These are phyloP conservation scores for Ormyrus rosae DNA, from an alignment of 2,888 invertebrate genomes.

Conservation along the genomic window DNA sequence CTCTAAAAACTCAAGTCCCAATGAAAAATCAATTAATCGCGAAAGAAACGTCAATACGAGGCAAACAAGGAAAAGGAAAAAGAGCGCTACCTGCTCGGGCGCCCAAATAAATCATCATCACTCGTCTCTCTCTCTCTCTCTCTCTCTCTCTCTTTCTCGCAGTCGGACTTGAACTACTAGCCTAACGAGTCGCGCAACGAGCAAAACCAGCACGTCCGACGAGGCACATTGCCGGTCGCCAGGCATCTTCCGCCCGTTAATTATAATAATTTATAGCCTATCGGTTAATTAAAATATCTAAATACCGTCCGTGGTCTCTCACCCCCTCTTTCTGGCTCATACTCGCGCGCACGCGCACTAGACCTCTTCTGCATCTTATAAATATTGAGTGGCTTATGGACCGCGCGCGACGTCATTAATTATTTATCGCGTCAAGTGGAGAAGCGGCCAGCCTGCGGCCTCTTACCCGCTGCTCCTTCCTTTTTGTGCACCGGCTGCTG, in stretches of 20 bases:
- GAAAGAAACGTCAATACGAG: constrained; percentile 22
- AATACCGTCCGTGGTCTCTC: constrained; percentile 64
- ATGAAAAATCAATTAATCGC: constrained; percentile 55
- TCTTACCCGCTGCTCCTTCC: neutral
- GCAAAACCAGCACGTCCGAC: constrained; percentile 41
- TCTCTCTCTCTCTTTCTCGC: neutral
- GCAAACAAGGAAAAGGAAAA: neutral
- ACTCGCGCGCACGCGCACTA: neutral
- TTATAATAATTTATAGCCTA: constrained; percentile 74
- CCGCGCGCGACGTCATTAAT: constrained; percentile 69
- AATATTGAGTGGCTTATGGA: constrained; percentile 66
- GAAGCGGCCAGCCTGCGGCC: constrained; percentile 58
- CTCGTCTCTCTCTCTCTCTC: constrained; percentile 38
- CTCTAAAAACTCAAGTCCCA: constrained; percentile 40
- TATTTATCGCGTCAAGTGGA: constrained; percentile 72
- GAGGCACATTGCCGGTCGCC: constrained; percentile 30
- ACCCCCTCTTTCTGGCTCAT: constrained; percentile 49
- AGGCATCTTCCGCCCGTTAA: constrained; percentile 58
- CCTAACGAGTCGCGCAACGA: constrained; percentile 8
- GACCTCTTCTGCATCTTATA: constrained; percentile 67
- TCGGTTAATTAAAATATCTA: constrained; percentile 74
- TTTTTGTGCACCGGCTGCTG: neutral
- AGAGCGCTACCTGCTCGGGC: neutral
- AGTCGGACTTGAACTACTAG: constrained; percentile 35
- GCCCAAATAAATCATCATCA: constrained; percentile 58